Evolutionary conservation across 2,888 invertebrate species (phyloP).

Genomic region (Drosophila incognita): DNA sequence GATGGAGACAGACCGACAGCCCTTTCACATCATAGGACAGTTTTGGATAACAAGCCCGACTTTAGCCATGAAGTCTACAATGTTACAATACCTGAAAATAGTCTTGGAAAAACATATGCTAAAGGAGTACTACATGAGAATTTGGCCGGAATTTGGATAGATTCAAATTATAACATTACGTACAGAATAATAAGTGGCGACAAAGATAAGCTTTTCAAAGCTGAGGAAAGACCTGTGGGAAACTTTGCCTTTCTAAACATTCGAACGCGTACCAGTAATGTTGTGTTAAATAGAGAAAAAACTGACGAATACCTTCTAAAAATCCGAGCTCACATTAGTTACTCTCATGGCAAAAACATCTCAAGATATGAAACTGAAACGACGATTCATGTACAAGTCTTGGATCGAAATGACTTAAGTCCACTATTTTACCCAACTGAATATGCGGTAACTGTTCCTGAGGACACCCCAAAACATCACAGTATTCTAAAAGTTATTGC

Average conservation of each 20-base stretch:
- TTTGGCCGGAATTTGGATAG: conserved; percentile 91
- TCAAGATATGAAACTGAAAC: conserved; percentile 89
- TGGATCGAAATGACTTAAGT: conserved; percentile 95
- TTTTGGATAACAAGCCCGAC: conserved; percentile 42
- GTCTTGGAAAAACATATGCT: conserved; percentile 94
- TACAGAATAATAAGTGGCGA: conserved; percentile 96
- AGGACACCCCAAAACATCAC: conserved; percentile 94
- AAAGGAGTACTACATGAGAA: conserved; percentile 89
- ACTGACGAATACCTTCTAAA: conserved; percentile 92
- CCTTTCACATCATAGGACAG: conserved; percentile 16
- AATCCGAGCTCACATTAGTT: conserved; percentile 89
- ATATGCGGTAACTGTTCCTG: conserved; percentile 94
- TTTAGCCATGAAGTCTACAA: conserved; percentile 93
- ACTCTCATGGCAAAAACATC: conserved; percentile 86
- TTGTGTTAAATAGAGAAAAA: conserved; percentile 96
- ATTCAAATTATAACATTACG: conserved; percentile 88
- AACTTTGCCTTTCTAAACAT: conserved; percentile 97
- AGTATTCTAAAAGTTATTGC: conserved; percentile 93
- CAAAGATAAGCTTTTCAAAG: conserved; percentile 95
- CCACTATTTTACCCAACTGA: conserved; percentile 96
- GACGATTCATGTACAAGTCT: conserved; percentile 89
- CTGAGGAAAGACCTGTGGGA: conserved; percentile 94
- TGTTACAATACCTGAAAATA: conserved; percentile 96
- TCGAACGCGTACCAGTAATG: conserved; percentile 94
- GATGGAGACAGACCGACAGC: conserved; percentile 19